These are phyloP conservation scores for Gnathonemus echidnorhynchus DNA, from an alignment of 2,113 vertebrate species.

Conservation along the genomic window DNA sequence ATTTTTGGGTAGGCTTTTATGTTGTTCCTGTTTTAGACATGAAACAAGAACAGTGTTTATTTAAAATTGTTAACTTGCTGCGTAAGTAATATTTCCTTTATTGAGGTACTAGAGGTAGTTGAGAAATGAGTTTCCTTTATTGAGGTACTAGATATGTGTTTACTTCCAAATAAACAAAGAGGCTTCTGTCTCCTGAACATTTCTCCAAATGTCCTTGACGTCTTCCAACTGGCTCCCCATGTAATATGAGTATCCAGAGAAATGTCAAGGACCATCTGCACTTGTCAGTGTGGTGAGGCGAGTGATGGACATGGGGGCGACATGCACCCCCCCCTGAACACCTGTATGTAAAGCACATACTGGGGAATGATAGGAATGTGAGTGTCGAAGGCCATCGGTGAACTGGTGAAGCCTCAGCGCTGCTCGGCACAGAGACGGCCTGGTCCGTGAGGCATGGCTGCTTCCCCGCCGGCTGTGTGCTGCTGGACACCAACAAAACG, in stretches of 20 bases:
- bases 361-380: neutral
- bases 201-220: neutral
- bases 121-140: neutral
- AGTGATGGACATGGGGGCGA: neutral
- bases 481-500: neutral
- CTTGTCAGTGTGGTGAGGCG: neutral
- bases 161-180: neutral
- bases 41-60: neutral
- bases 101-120: neutral
- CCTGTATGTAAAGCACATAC: conserved; percentile 7
- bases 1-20: neutral
- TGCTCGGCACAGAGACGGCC: neutral
- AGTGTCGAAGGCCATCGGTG: neutral
- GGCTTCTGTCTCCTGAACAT: neutral
- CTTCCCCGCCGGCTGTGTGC: neutral
- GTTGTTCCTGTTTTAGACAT: neutral
- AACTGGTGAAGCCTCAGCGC: neutral
- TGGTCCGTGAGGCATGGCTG: accelerated
- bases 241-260: neutral
- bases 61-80: neutral
- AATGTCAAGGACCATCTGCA: neutral
- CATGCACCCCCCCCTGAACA: neutral
- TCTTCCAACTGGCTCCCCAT: neutral
- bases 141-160: neutral
- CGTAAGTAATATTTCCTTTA: neutral